These are phyloP conservation scores for Stichopus horrens DNA, from an alignment of 53 echinoderm and acorn worm genomes.

Conservation along the genomic window DNA sequence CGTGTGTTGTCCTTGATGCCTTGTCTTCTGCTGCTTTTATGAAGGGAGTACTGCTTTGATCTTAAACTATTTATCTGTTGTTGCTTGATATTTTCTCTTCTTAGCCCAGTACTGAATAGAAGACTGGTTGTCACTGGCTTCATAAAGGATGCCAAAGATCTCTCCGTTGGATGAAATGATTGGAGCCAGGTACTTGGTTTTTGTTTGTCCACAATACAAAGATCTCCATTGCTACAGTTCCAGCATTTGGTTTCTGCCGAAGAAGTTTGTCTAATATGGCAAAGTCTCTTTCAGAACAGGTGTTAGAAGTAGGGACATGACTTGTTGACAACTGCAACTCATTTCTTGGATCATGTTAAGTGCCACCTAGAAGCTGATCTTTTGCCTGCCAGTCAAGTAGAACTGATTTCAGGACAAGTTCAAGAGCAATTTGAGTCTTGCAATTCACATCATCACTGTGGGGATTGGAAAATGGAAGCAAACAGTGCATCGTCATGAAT, in stretches of 20 bases:
- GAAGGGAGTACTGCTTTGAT: slow-evolving; percentile 31
- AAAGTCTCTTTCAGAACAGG: slow-evolving; percentile 53
- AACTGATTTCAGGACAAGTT: slow-evolving; percentile 44
- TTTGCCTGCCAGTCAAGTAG: slow-evolving; percentile 59
- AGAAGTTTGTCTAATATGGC: slow-evolving; percentile 54
- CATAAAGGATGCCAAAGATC: slow-evolving; percentile 14
- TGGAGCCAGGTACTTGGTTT: slow-evolving; percentile 62
- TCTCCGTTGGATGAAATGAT: slow-evolving; percentile 21
- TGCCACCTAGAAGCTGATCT: slow-evolving; percentile 59
- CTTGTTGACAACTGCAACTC: not conserved
- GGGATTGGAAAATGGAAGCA: slow-evolving; percentile 16
- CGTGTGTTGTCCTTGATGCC: too few relatives aligned
- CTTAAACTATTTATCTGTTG: slow-evolving; percentile 29
- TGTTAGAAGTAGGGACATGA: slow-evolving; percentile 67
- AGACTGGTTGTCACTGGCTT: slow-evolving; percentile 9
- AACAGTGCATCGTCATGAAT: too few relatives aligned
- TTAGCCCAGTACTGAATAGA: not conserved
- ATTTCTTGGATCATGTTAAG: slow-evolving; percentile 34
- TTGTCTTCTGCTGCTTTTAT: slow-evolving; percentile 45
- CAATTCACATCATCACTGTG: slow-evolving; percentile 45
- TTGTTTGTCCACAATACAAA: slow-evolving; percentile 60
- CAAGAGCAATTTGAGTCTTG: slow-evolving; percentile 52
- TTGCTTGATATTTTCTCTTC: slow-evolving; percentile 34
- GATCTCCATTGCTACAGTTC: slow-evolving; percentile 44
- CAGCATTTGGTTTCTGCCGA: slow-evolving; percentile 57